Percentiles rank a stretch among this genome's conserved stretches.
phyloP scores from a whole-genome alignment of 1,140 invertebrate species.

The Drosophila fuyamai region DNA sequence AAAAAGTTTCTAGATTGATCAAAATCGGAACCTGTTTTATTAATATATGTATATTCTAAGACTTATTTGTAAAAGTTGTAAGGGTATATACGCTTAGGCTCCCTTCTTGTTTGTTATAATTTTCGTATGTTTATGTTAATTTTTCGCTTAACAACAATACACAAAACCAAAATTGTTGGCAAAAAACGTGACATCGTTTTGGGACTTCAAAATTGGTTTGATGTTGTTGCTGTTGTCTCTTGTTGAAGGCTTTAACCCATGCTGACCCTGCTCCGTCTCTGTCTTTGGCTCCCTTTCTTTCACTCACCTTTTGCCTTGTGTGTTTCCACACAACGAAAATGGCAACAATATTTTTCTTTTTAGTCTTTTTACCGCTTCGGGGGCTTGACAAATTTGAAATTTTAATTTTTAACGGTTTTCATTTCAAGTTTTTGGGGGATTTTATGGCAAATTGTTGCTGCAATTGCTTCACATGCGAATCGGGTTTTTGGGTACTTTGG shows the following conservation, averaged over 20 bases:
- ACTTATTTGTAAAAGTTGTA: too few relatives aligned
- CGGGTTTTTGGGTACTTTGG: background rate
- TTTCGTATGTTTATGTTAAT: slow-evolving; percentile 48
- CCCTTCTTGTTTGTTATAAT: slow-evolving; percentile 32
- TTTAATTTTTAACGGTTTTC: slow-evolving; percentile 34
- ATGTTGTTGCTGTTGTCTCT: slow-evolving; percentile 17
- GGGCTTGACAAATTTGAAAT: slow-evolving; percentile 50
- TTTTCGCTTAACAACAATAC: slow-evolving; percentile 26
- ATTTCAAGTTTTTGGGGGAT: slow-evolving; percentile 14
- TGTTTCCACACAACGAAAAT: slow-evolving; percentile 36
- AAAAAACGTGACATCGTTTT: slow-evolving; percentile 60
- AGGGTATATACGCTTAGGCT: background rate
- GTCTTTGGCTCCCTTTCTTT: slow-evolving; percentile 12
- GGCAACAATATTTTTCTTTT: slow-evolving; percentile 27
- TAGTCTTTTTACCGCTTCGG: slow-evolving; percentile 20
- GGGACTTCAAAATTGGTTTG: slow-evolving; percentile 32
- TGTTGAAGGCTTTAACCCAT: slow-evolving; percentile 53
- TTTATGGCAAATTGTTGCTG: slow-evolving; percentile 17
- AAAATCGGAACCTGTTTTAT: too few relatives aligned
- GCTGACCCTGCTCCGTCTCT: slow-evolving; percentile 36
- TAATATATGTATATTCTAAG: too few relatives aligned
- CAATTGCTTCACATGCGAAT: slow-evolving; percentile 30
- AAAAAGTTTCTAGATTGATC: too few relatives aligned
- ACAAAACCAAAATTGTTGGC: slow-evolving; percentile 9
- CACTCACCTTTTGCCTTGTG: slow-evolving; percentile 26